These are phyloP conservation scores for Dolichotis patagonum DNA, from an alignment of 2,113 vertebrate genomes.

Conservation along the genomic window DNA sequence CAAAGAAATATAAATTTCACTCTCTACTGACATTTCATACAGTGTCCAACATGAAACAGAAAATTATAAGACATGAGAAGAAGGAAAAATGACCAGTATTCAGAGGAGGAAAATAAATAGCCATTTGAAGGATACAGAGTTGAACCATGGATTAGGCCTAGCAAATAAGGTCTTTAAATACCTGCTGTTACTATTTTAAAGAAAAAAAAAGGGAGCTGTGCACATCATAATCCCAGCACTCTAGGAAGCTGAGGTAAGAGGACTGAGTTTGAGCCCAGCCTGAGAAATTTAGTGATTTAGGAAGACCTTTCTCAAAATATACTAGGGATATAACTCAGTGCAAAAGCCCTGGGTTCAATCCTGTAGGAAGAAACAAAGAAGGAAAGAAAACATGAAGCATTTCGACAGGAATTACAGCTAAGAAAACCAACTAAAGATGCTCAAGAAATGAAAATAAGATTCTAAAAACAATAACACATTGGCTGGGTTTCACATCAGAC, in stretches of 20 bases:
- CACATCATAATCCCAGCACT: neutral
- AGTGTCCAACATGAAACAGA: slow-evolving; percentile 15
- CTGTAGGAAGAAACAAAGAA: neutral
- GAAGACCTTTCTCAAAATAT: neutral
- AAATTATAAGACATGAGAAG: neutral
- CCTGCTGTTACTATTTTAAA: neutral
- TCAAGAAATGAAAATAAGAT: slow-evolving; percentile 7
- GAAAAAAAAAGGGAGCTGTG: neutral
- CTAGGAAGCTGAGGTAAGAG: neutral
- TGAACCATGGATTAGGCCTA: neutral
- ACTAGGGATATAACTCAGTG: neutral
- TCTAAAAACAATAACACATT: neutral
- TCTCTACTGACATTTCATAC: neutral
- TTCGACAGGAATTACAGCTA: slow-evolving; percentile 10
- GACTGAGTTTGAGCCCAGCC: neutral
- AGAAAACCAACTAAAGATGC: neutral
- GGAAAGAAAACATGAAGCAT: neutral
- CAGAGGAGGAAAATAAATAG: neutral
- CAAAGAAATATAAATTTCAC: neutral
- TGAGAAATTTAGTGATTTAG: neutral
- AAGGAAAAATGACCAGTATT: neutral
- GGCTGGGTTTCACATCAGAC: neutral
- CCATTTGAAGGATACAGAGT: neutral
- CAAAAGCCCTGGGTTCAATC: neutral
- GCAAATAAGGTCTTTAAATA: neutral